Percentiles rank a stretch among this genome's conserved stretches.
phyloP scores from a whole-genome alignment of 2,888 invertebrate genomes.

The Tiliacea aurago region DNA sequence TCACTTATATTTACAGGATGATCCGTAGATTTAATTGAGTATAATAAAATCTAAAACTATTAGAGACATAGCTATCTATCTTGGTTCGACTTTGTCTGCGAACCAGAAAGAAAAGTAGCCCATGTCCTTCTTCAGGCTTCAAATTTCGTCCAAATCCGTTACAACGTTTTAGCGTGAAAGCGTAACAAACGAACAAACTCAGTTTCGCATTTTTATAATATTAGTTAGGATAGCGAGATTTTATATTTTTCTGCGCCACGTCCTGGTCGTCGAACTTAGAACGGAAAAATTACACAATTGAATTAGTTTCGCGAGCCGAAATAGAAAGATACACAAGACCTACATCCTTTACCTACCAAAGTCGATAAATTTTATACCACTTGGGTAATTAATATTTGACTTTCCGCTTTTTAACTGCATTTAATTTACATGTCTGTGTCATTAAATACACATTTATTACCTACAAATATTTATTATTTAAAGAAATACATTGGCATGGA shows the following conservation, averaged over 20 bases:
- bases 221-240: not conserved
- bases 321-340: not conserved
- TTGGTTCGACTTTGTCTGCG: too few relatives aligned
- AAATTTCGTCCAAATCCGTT: too few relatives aligned
- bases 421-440: not conserved
- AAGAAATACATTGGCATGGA: not conserved
- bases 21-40: not conserved
- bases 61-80: not conserved
- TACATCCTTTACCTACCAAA: not conserved
- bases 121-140: too few relatives aligned
- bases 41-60: not conserved
- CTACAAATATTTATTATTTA: not conserved
- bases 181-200: too few relatives aligned
- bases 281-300: not conserved
- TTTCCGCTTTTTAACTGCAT: not conserved
- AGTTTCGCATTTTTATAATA: too few relatives aligned
- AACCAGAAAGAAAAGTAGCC: too few relatives aligned
- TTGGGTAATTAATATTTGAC: not conserved
- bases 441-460: not conserved
- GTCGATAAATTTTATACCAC: not conserved
- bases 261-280: not conserved
- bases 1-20: not conserved
- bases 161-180: too few relatives aligned
- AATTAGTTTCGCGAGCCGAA: not conserved
- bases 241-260: not conserved